Evolutionary conservation across 1,140 invertebrate genomes (phyloP), one percentile per base, ranked within the genome.

Genomic region (Brachionus calyciflorus): DNA sequence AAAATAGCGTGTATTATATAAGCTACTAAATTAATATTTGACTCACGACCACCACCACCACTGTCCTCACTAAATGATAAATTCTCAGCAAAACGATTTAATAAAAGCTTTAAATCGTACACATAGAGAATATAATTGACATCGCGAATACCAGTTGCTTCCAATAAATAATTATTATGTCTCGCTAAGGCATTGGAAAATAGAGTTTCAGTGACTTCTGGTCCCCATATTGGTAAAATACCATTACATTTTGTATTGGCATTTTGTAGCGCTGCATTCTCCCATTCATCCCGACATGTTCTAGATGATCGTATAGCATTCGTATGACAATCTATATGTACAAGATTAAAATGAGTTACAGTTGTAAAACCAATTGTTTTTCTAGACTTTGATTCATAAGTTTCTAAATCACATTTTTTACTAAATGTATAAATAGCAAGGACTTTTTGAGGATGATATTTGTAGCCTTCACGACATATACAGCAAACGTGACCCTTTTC

Each of bases 171-270:
- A 24, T 49, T 65, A 51, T 65, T 55, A 33, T 77, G 51, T 51
- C 40, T 88, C 0, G 94, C 94, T 44, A 98, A 88, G 80, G 93
- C 95, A 77, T 90, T 93, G 0, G 93, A 94, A 84, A 96, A 98
- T 10, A 92, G 92, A 0, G 93, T 93, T 84, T 98, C 95, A 0
- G 93, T 90, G 3, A 98, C 94, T 1, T 78, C 26, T 1, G 94
- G 93, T 3, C 95, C 95, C 94, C 94, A 98, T 4, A 98, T 85
- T 2, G 96, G 96, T 63, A 98, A 85, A 68, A 99, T 84, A 0
- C 95, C 94, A 85, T 99, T 99, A 83, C 96, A 98, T 77, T 92
- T 91, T 0, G 95, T 98, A 81, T 96, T 98, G 0, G 94, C 94
- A 86, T 98, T 99, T 84, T 98, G 95, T 48, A 98, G 86, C 3